Evolutionary conservation across 2,888 invertebrate species (phyloP).

Genomic region (Neelides folsomi): DNA sequence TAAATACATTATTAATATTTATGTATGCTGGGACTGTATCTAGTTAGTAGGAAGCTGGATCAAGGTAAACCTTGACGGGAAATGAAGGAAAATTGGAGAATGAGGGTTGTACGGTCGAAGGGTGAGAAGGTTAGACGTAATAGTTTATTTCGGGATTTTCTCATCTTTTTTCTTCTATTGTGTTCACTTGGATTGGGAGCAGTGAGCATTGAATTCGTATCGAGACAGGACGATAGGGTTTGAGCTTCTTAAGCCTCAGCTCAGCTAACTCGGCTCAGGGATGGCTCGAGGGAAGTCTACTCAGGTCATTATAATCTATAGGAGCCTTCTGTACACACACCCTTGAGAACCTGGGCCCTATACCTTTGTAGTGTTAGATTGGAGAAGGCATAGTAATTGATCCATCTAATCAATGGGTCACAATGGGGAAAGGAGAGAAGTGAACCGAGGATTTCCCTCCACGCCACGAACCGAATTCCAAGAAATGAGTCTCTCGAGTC

Average conservation of each 20-base stretch:
- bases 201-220: neutral
- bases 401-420: slow-evolving; percentile 23
- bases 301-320: no score
- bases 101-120: neutral
- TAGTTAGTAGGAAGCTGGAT: slow-evolving; percentile 1
- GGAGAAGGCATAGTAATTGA: slow-evolving; percentile 10
- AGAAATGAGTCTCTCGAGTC: no score
- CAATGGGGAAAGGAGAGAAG: slow-evolving; percentile 12
- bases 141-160: no score
- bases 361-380: neutral
- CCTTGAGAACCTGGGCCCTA: slow-evolving; percentile 1
- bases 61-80: neutral
- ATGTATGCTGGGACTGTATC: no score
- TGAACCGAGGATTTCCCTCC: no score
- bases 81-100: slow-evolving; percentile 1
- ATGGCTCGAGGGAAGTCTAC: slow-evolving; percentile 3
- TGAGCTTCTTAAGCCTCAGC: slow-evolving; percentile 2
- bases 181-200: neutral
- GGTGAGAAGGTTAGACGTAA: neutral
- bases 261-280: slow-evolving; percentile 2
- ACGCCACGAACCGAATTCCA: no score
- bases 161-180: neutral
- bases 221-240: slow-evolving; percentile 4
- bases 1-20: no score
- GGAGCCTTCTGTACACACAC: no score